Percentiles rank a stretch among this genome's conserved stretches.
phyloP scores from a whole-genome alignment of 2,113 vertebrate genomes.

The Heterochromis multidens region DNA sequence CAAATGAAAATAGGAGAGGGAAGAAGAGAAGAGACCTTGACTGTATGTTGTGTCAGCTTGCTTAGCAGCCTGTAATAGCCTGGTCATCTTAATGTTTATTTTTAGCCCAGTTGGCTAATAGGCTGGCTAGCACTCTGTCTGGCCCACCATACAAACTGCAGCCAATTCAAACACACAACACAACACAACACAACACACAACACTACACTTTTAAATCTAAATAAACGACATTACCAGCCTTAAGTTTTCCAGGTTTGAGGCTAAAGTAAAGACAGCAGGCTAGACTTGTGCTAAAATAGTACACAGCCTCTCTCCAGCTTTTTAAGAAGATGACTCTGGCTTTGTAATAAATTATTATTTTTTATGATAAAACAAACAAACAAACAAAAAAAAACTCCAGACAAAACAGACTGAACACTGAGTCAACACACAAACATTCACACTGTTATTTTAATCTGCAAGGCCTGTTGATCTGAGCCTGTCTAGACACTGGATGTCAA shows the following conservation, averaged over 20 bases:
- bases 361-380: too few species aligned
- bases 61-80: constrained; percentile 21
- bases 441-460: constrained; percentile 8
- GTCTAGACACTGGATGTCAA: constrained; percentile 31
- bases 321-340: background rate
- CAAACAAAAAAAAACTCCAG: too few species aligned
- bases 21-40: background rate
- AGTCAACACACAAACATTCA: background rate
- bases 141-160: background rate
- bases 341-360: background rate
- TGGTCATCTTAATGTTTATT: constrained; percentile 33
- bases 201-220: background rate
- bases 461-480: background rate
- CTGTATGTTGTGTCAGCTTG: constrained; percentile 18
- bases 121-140: background rate
- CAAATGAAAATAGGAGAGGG: background rate
- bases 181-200: background rate
- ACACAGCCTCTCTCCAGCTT: background rate
- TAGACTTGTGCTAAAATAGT: background rate
- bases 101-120: constrained; percentile 31
- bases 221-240: background rate
- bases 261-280: background rate
- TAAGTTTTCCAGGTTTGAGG: background rate
- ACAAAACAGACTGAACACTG: background rate
- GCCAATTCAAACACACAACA: background rate